Evolutionary conservation across 1,140 invertebrate species (phyloP), one percentile per base, ranked within the genome.

Genomic region (Scaptomyza graminum): DNA sequence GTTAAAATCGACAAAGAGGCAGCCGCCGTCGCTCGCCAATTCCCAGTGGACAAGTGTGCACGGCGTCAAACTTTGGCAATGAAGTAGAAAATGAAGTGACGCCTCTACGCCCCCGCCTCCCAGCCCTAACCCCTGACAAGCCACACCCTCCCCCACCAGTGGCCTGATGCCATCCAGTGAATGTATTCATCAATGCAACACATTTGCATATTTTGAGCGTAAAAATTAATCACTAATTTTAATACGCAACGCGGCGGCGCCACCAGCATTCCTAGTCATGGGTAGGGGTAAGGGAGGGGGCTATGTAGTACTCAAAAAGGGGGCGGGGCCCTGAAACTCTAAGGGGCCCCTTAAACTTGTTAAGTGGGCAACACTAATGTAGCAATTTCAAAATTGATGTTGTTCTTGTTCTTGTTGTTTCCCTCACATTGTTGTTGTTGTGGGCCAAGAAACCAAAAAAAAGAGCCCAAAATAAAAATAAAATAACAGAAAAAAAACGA

Each of bases 181-280:
- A 89, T 89, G 79, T 89, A 89, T 89, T 89, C 84, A 89, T 90
- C 80, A 88, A 88, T 88, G 83, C 77, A 87, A 87, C 74, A 57
- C 82, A 90, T 90, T 90, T 90, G 68, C 88, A 90, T 90, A 90
- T 90, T 90, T 77, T 54, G 74, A 73, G 80, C 83, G 83, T 90
- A 90, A 90, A 90, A 90, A 90, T 90, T 90, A 90, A 90, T 90
- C 88, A 90, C 88, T 90, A 90, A 90, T 90, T 90, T 88, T 90
- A 90, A 90, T 90, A 90, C 83, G 83, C 66, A 71, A 54, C 81
- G 64, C 64, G 61, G 70, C 59, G 52, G 60, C 46, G 46, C 47
- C 54, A 43, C 37, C 47, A 56, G 41, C 39, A 31, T 3, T 12
- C 22, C n/a, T 15, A 2, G 15, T 15, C 46, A 13, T 0, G 37